Evolutionary conservation across 2,888 invertebrate species (phyloP), one percentile per base, ranked within the genome.

Genomic region (Rhingia rostrata): DNA sequence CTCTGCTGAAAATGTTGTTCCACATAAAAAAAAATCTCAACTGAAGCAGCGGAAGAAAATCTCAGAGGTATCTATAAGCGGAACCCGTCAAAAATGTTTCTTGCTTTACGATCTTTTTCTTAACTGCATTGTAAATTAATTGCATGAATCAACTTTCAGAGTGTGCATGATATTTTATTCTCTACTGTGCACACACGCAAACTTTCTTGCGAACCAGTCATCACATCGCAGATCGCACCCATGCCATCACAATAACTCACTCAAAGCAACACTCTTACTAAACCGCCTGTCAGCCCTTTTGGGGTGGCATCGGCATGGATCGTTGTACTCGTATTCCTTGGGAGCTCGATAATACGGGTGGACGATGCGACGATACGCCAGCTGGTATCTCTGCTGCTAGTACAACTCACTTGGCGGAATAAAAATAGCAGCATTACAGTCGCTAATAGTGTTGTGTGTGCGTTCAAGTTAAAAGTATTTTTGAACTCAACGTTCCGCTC

Each of bases 401-500:
- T 49, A 49, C 49, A 14, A 49, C 49, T 14, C 14, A 14, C 49
- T 49, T 7, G 4, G 12, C 22, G 22, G 14, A 14, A 49, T 14
- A 51, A 51, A 35, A 64, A 63, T 5, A 66, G 10, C 7, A 53
- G 49, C 47, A 51, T 53, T 32, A 80, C 35, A 45, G 49, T 51
- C 2, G 58, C 30, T 41, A 43, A 58, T 22, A 41, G 14, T 37
- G 54, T 67, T 78, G 22, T 61, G 82, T 73, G 72, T 78, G 72
- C 82, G 63, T 73, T 14, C 72, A 73, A 83, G 66, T 83, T 83
- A 83, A 75, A 83, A 83, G 72, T 56, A 56, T 78, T 83, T 83
- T 78, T 78, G 72, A 73, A 73, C 61, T 56, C 49, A 78, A 67
- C 67, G 67, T 54, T 51, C 41, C 72, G 78, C 72, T 83, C 78